A percentile compares a stretch with the other conserved stretches of the same genome.
Evolutionary conservation across 2,113 vertebrate genomes (phyloP).

Genomic region (Bos indicus): DNA sequence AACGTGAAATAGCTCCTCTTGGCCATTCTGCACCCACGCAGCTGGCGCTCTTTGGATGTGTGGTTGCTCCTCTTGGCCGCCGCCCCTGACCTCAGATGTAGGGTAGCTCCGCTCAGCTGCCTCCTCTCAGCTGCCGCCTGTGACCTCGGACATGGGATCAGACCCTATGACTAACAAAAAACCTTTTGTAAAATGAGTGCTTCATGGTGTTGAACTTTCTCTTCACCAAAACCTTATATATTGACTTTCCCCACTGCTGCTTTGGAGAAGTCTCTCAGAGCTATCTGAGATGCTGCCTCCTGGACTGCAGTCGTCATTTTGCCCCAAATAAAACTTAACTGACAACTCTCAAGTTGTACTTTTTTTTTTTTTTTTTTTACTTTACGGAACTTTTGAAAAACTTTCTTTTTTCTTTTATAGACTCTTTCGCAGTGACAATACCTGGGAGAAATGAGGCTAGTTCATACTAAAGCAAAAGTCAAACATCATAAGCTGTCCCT

Average conservation of each 20-base stretch:
- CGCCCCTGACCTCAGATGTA: accelerated
- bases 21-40: accelerated
- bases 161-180: not conserved
- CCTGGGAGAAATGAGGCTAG: constrained; percentile 60
- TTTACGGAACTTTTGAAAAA: constrained; percentile 67
- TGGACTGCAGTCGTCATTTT: not conserved
- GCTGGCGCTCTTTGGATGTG: no score
- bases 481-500: not conserved
- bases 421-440: constrained; percentile 54
- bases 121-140: no score
- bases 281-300: not conserved
- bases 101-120: no score
- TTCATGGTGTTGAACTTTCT: not conserved
- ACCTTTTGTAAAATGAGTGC: not conserved
- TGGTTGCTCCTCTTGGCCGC: no score
- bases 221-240: not conserved
- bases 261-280: not conserved
- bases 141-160: not conserved
- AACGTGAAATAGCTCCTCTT: no score
- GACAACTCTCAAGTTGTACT: not conserved
- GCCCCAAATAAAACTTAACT: not conserved
- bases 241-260: not conserved
- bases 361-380: not conserved
- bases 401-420: constrained; percentile 44
- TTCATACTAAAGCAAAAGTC: constrained; percentile 67